Evolutionary conservation across 2,797 vertebrate species (phyloP).

Genomic region (Melanotaenia boesemani): DNA sequence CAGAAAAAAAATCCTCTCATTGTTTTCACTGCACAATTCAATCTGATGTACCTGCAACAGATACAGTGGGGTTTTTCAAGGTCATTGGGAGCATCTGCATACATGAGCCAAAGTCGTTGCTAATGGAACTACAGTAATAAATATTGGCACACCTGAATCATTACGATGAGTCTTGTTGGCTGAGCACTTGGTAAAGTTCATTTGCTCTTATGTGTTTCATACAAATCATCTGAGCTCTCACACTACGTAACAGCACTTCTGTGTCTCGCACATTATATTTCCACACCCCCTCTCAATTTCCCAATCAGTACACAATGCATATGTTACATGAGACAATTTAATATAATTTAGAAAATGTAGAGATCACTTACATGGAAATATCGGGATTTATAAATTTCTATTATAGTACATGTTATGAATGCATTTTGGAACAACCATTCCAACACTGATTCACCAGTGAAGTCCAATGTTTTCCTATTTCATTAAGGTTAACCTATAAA

Average conservation of each 20-base stretch:
- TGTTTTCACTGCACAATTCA: slow-evolving; percentile 23
- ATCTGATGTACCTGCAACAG: slow-evolving; percentile 27
- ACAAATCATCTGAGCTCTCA: slow-evolving; percentile 61
- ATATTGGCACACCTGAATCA: slow-evolving; percentile 72
- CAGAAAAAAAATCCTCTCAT: neutral
- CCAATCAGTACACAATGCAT: slow-evolving; percentile 24
- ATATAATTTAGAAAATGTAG: neutral
- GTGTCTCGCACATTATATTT: slow-evolving; percentile 30
- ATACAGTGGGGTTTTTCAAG: slow-evolving; percentile 55
- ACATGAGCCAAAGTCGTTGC: slow-evolving; percentile 50
- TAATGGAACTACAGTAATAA: slow-evolving; percentile 75
- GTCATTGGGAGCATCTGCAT: slow-evolving; percentile 44
- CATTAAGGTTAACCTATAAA: slow-evolving; percentile 11
- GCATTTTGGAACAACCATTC: neutral
- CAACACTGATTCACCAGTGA: slow-evolving; percentile 10
- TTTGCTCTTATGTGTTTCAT: slow-evolving; percentile 67
- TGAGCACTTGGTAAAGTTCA: slow-evolving; percentile 62
- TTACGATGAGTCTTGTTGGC: slow-evolving; percentile 43
- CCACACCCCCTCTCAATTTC: slow-evolving; percentile 13
- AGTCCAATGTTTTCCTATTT: neutral
- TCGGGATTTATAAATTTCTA: neutral
- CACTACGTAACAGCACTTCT: slow-evolving; percentile 53
- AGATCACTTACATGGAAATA: neutral
- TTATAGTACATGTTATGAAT: neutral
- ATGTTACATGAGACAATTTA: slow-evolving; percentile 18